Conservation (phyloP, 2,113 vertebrate genomes). For the Tachysurus vachellii region DNA sequence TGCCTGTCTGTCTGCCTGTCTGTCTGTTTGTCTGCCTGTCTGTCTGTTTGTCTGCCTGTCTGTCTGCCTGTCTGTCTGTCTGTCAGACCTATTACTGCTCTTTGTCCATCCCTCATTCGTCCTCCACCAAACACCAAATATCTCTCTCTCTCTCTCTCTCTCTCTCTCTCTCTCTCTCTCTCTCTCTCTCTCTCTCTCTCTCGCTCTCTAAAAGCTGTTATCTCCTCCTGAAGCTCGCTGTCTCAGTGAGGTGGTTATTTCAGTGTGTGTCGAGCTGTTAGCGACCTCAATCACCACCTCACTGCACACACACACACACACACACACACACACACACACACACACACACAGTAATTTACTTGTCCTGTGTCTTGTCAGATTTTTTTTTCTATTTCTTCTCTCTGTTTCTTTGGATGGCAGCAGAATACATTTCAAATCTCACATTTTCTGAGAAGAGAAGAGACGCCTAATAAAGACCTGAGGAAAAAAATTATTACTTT, state of each 20-base stretch:
- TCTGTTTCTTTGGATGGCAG: background rate
- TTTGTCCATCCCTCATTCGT: too few species aligned
- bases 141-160: background rate
- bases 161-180: too few species aligned
- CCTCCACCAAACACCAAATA: too few species aligned
- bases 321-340: conserved; percentile 15
- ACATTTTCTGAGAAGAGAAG: background rate
- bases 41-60: too few species aligned
- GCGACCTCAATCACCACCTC: conserved; percentile 19
- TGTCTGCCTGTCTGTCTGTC: too few species aligned
- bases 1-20: too few species aligned
- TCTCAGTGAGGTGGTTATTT: conserved; percentile 15
- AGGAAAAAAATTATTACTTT: background rate
- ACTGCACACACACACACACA: background rate
- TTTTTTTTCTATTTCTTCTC: background rate
- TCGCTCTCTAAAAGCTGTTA: background rate
- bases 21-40: too few species aligned
- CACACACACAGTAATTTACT: conserved; percentile 1
- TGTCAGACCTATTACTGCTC: too few species aligned
- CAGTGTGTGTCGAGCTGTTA: conserved; percentile 14
- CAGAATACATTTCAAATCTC: background rate
- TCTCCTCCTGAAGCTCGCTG: background rate
- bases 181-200: background rate
- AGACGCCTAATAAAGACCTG: background rate
- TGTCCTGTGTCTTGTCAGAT: background rate